Evolutionary conservation across 2,888 invertebrate species (phyloP).

Genomic region (Stictocephala bisonia): DNA sequence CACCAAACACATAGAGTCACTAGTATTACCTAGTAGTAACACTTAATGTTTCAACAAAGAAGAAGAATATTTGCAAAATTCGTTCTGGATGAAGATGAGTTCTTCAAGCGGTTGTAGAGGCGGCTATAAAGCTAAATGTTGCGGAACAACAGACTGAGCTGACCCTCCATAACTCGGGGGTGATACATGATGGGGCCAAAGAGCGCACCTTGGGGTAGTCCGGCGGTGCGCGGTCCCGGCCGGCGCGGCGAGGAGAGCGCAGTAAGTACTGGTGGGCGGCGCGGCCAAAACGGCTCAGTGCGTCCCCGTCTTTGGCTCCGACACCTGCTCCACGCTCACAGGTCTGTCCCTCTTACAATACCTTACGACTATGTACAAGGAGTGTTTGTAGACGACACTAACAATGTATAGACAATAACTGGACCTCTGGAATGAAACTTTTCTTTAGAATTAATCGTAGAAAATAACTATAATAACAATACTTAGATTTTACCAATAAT

Average conservation of each 20-base stretch:
- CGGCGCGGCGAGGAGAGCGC: neutral
- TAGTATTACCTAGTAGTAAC: no score
- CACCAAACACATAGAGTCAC: no score
- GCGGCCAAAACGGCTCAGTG: constrained; percentile 23
- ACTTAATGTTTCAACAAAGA: no score
- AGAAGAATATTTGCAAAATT: no score
- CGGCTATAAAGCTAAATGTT: constrained; percentile 26
- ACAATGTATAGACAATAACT: no score
- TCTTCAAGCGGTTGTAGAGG: neutral
- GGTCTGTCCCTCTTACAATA: constrained; percentile 3
- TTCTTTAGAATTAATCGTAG: no score
- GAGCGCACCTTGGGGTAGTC: constrained; percentile 20
- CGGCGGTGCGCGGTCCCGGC: neutral
- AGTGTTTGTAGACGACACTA: no score
- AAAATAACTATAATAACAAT: no score
- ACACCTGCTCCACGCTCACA: constrained; percentile 3
- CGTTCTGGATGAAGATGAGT: no score
- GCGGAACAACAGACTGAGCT: constrained; percentile 16
- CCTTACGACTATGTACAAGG: no score
- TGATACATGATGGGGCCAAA: constrained; percentile 20
- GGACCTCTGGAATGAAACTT: no score
- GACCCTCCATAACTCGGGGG: constrained; percentile 2
- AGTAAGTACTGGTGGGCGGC: neutral
- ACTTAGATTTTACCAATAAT: no score
- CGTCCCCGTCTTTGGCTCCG: constrained; percentile 25